phyloP scores from a whole-genome alignment of 2,888 invertebrate species.

The Matsumyia berberina region DNA sequence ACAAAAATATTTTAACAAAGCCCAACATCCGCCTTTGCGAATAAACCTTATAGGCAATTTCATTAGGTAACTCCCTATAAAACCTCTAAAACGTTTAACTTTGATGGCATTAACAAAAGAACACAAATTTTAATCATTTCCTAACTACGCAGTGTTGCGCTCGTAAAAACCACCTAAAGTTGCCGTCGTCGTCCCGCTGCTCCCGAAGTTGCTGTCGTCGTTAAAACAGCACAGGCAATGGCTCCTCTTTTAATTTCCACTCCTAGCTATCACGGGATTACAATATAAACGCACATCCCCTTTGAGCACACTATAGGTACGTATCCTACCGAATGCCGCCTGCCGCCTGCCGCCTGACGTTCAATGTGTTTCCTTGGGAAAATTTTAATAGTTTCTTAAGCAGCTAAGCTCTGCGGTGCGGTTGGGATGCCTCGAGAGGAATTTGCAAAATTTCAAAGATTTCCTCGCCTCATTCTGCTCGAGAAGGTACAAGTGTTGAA shows the following conservation, averaged over 20 bases:
- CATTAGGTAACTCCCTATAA: slow-evolving; percentile 29
- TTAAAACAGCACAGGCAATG: slow-evolving; percentile 38
- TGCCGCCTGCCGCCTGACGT: neutral
- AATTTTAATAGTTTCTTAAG: slow-evolving; percentile 58
- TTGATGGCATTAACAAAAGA: slow-evolving; percentile 43
- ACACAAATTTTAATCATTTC: slow-evolving; percentile 52
- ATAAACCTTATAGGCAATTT: slow-evolving; percentile 40
- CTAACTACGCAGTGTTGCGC: slow-evolving; percentile 11
- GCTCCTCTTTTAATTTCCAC: slow-evolving; percentile 43
- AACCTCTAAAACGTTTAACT: slow-evolving; percentile 48
- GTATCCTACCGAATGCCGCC: slow-evolving; percentile 1
- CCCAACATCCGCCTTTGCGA: slow-evolving; percentile 13
- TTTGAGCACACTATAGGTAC: neutral
- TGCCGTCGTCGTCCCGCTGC: slow-evolving; percentile 9
- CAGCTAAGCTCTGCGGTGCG: slow-evolving; percentile 49
- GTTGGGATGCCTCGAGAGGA: slow-evolving; percentile 9
- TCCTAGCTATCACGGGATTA: slow-evolving; percentile 46
- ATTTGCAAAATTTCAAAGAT: slow-evolving; percentile 33
- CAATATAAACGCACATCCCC: slow-evolving; percentile 25
- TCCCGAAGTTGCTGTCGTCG: neutral
- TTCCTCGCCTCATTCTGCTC: neutral
- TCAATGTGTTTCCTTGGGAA: slow-evolving; percentile 42
- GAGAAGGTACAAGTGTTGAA: slow-evolving; percentile 44
- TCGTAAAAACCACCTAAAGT: slow-evolving; percentile 26
- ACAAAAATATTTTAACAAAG: slow-evolving; percentile 8